These are phyloP conservation scores for Epinephelus coioides DNA, from an alignment of 2,797 vertebrate genomes.

Conservation along the genomic window DNA sequence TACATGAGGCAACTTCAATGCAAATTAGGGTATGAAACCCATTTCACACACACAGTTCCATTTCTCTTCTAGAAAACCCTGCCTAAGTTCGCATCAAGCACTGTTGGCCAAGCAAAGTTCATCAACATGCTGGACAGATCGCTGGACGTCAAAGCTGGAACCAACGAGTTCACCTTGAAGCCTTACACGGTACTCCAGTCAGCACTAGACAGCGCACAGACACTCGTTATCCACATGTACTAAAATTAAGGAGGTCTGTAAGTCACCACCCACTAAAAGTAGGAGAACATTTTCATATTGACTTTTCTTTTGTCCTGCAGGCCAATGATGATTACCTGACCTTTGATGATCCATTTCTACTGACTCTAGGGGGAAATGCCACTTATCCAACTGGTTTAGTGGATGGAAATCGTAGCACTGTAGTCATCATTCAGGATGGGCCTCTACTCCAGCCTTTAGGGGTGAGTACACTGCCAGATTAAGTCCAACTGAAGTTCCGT, in stretches of 20 bases:
- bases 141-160: slow-evolving; percentile 23
- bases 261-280: background rate
- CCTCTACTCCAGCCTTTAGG: fast-evolving
- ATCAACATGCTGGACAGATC: slow-evolving; percentile 80
- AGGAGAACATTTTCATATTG: background rate
- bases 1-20: background rate
- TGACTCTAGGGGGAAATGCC: fast-evolving
- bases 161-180: fast-evolving
- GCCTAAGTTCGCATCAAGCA: slow-evolving; percentile 86
- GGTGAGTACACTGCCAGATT: slow-evolving; percentile 43
- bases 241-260: background rate
- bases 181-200: slow-evolving; percentile 62
- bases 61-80: slow-evolving; percentile 84
- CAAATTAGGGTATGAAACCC: background rate
- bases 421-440: slow-evolving; percentile 34
- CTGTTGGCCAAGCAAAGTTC: slow-evolving; percentile 86
- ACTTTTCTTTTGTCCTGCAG: slow-evolving; percentile 52
- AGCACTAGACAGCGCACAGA: background rate
- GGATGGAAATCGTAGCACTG: slow-evolving; percentile 46
- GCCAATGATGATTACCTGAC: slow-evolving; percentile 65
- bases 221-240: background rate
- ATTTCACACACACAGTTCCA: background rate
- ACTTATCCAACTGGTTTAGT: fast-evolving
- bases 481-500: background rate
- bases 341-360: fast-evolving